Evolutionary conservation across 1,140 invertebrate genomes (phyloP), one percentile per base, ranked within the genome.

Genomic region (Drosophila subpulchrella): DNA sequence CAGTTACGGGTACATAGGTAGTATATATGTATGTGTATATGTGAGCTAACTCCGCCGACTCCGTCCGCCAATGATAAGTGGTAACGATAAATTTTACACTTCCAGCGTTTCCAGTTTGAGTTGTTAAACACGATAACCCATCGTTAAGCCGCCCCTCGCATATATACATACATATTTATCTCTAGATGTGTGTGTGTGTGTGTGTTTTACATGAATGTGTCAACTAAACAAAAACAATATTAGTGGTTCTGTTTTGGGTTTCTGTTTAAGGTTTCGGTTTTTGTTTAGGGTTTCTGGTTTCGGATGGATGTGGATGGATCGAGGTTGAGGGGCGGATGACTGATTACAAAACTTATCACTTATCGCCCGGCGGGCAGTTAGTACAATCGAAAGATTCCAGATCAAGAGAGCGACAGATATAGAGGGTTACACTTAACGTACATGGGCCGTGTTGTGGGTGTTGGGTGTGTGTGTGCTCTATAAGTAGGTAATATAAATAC

Each of bases 321-420:
- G 65, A 61, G 58, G 57, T 53, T 36, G 47, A 34, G 61, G 60
- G 61, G 41, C 38, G 62, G 50, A 76, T 76, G 73, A 76, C 73
- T 76, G 73, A 76, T 76, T 76, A 76, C 73, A 76, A 74, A 75
- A 76, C 67, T 71, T 73, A 73, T 75, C 73, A 56, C 61, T 76
- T 76, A 76, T 76, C 61, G 73, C 73, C 67, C 51, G 51, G 38
- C 42, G 54, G 62, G 47, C 61, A 63, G 81, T 84, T 84, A 80
- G 81, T 85, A 84, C 81, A 81, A 80, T 80, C 67, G 30, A 84
- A 67, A 70, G 76, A 68, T 76, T 84, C 53, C 63, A 74, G 79
- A 65, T 86, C 65, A 62, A 57, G 39, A 75, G 51, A 75, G 47
- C 67, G 67, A 76, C 73, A 76, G 70, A 61, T 61, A 73, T 58